These are phyloP conservation scores for Phylloscopus trochiloides DNA, from an alignment of 2,113 vertebrate genomes.

Conservation along the genomic window DNA sequence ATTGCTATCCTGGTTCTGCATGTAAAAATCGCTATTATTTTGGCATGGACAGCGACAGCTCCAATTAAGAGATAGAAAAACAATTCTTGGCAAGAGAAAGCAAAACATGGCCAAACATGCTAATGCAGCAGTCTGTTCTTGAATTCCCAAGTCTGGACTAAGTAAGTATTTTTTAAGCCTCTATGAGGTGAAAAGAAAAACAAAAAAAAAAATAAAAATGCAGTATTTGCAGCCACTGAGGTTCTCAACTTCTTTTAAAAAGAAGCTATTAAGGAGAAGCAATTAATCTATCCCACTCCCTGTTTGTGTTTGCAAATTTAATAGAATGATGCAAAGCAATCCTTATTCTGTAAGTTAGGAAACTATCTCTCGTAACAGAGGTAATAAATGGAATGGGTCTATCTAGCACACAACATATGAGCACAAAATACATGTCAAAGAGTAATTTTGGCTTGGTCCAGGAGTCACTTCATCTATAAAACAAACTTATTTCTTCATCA, in stretches of 20 bases:
- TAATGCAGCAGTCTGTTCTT: slow-evolving; percentile 46
- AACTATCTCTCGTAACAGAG: neutral
- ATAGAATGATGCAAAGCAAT: neutral
- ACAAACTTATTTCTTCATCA: neutral
- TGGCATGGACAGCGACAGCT: slow-evolving; percentile 17
- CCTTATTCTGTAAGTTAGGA: neutral
- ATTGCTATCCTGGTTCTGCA: slow-evolving; percentile 6
- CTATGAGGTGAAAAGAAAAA: neutral
- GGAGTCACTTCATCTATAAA: neutral
- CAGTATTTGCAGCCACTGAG: neutral
- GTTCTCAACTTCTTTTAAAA: neutral
- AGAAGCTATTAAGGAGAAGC: neutral
- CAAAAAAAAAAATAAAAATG: fast-evolving
- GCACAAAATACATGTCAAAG: neutral
- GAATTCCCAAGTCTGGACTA: neutral
- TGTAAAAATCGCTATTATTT: slow-evolving; percentile 42
- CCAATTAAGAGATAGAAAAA: slow-evolving; percentile 44
- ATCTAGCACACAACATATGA: neutral
- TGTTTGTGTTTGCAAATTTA: neutral
- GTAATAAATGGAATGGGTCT: neutral
- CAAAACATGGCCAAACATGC: slow-evolving; percentile 45
- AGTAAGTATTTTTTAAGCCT: slow-evolving; percentile 14
- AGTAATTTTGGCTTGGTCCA: neutral
- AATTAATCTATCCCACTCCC: fast-evolving
- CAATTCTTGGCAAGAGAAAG: slow-evolving; percentile 42